phyloP scores from a whole-genome alignment of 2,797 vertebrate species.

The Xenops minutus region DNA sequence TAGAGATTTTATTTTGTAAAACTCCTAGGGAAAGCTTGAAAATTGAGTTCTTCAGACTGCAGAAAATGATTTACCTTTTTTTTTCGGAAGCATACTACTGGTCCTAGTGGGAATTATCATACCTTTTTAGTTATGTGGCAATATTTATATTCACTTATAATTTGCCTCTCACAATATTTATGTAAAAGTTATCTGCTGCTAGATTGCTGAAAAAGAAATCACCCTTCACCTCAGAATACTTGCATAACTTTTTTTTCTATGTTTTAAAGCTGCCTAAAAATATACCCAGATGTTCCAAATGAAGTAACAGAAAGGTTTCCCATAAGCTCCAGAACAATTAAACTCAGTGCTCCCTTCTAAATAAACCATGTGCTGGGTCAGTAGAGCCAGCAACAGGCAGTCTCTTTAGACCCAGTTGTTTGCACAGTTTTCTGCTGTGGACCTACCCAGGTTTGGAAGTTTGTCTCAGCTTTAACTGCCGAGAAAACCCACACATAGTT shows the following conservation, averaged over 20 bases:
- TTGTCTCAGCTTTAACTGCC: neutral
- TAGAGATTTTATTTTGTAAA: neutral
- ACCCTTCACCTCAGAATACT: neutral
- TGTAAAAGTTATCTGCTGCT: neutral
- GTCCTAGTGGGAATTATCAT: neutral
- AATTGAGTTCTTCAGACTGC: neutral
- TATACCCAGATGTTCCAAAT: neutral
- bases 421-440: neutral
- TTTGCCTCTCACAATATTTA: neutral
- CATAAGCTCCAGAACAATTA: constrained; percentile 26
- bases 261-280: constrained; percentile 18
- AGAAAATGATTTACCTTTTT: neutral
- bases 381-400: neutral
- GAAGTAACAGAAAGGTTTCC: neutral
- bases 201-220: neutral
- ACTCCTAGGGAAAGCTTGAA: neutral
- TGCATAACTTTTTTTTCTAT: neutral
- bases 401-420: neutral
- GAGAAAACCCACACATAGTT: neutral
- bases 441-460: neutral
- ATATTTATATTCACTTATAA: neutral
- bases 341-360: neutral
- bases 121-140: neutral
- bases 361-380: neutral
- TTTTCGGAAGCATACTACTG: neutral